These are phyloP conservation scores for Momotus momota DNA, from an alignment of 2,797 vertebrate species.

Conservation along the genomic window DNA sequence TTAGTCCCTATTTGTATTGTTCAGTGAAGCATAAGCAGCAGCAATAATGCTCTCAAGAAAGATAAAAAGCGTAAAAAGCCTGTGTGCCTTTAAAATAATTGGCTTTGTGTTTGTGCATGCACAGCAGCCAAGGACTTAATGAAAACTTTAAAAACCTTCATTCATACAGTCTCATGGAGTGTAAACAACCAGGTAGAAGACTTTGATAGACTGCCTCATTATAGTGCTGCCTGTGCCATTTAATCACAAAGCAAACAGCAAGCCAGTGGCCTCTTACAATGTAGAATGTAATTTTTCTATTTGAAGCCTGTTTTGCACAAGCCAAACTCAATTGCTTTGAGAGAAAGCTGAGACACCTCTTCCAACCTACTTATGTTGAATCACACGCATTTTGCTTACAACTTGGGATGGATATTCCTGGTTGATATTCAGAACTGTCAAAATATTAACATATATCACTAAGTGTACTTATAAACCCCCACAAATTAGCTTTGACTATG, in stretches of 20 bases:
- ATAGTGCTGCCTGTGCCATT: conserved; percentile 23
- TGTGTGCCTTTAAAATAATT: conserved; percentile 64
- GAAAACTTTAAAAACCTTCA: conserved; percentile 62
- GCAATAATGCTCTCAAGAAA: conserved; percentile 28
- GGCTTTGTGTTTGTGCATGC: conserved; percentile 56
- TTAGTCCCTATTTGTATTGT: background rate
- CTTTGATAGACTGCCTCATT: conserved; percentile 67
- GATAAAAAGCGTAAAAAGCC: conserved; percentile 37
- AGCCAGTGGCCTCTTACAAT: conserved; percentile 26
- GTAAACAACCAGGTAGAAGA: conserved; percentile 62
- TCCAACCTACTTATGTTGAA: background rate
- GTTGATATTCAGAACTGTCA: background rate
- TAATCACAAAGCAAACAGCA: conserved; percentile 32
- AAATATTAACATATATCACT: background rate
- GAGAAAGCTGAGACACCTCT: background rate
- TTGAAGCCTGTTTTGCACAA: conserved; percentile 28
- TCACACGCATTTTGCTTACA: background rate
- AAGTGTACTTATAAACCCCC: background rate
- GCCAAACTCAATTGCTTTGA: conserved; percentile 9
- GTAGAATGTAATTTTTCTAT: conserved; percentile 44
- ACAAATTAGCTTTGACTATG: background rate
- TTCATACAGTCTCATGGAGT: conserved; percentile 45
- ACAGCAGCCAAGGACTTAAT: conserved; percentile 62
- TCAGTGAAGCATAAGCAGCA: conserved; percentile 38
- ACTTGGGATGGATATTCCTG: background rate